Base-by-base conservation (phyloP, 2,888 invertebrate genomes). In the Drosophila putrida region DNA sequence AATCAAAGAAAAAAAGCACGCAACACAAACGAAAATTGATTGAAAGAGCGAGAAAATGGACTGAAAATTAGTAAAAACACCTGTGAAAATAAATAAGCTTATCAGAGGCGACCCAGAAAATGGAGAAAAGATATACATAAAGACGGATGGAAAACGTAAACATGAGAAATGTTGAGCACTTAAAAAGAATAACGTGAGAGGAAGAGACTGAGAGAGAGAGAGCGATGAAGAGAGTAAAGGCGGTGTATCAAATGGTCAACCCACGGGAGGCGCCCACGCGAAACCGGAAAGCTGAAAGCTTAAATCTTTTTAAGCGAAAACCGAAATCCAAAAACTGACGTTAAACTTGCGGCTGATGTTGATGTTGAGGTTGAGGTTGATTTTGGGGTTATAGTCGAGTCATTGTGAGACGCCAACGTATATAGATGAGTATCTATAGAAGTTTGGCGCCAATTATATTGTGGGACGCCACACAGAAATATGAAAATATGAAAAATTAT, bases 81-180 rank as follows among this genome's bases (percentile, higher is more conserved):
- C 88, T 83, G 77, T 85, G 72, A 83, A 86, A 82, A 83, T 82
- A 88, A 73, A 69, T 61, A 68, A 60, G 86, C 72, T 82, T 88
- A 83, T 88, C 75, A 72, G 65, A 35, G 61, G 46, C 53, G 79
- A 82, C 77, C 79, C 71, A 79, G 60, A 82, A 74, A 75, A 51
- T 46, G n/a, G 4, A 33, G 25, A 35, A 49, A 33, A 15, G 20
- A 35, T 36, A 33, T 31, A 31, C 28, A 13, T 35, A 51, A 31
- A 39, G 4, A 41, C 41, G 49, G 20, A 15, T 35, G 13, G 10
- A 46, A 58, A 78, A 70, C 60, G 65, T 60, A 64, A 78, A 65
- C 51, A 69, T 50, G 59, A 69, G 15, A 74, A 78, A 78, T 76
- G 69, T 43, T 62, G 54, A 33, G 20, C 70, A 46, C 50, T 61